Evolutionary conservation across 2,888 invertebrate species (phyloP).

Genomic region (Monoplex corrugatus): DNA sequence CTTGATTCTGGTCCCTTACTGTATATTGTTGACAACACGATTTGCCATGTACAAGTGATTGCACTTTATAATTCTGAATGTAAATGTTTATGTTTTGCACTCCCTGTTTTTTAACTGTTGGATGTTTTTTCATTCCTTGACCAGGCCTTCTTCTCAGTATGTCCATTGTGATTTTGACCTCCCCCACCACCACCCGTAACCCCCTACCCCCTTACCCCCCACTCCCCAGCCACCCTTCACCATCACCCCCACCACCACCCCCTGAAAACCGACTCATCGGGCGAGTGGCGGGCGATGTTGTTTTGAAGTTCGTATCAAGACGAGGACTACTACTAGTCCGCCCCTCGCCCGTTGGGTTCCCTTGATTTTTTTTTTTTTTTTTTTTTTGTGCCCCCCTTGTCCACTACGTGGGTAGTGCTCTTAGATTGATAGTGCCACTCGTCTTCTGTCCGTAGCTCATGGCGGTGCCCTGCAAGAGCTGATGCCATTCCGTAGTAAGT

Average conservation of each 20-base stretch:
- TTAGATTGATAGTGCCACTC: slow-evolving; percentile 49
- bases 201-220: not conserved
- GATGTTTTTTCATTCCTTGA: not conserved
- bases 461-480: slow-evolving; percentile 80
- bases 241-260: not conserved
- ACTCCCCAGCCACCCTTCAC: not conserved
- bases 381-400: not conserved
- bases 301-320: not conserved
- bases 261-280: not conserved
- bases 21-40: not conserved
- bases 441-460: slow-evolving; percentile 70
- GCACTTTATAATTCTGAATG: not conserved
- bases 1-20: not conserved
- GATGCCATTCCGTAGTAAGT: slow-evolving; percentile 82
- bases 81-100: slow-evolving; percentile 15
- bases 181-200: not conserved
- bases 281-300: not conserved
- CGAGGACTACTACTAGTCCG: not conserved
- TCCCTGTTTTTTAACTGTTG: not conserved
- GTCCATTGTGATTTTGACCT: not conserved
- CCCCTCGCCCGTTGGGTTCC: not conserved
- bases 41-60: slow-evolving; percentile 3
- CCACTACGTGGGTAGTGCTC: slow-evolving; percentile 28
- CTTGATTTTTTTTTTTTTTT: no score
- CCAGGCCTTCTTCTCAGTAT: not conserved